Percentiles rank a stretch among this genome's conserved stretches.
Evolutionary conservation across 2,797 vertebrate species (phyloP).

Genomic region (Loriculus beryllinus): DNA sequence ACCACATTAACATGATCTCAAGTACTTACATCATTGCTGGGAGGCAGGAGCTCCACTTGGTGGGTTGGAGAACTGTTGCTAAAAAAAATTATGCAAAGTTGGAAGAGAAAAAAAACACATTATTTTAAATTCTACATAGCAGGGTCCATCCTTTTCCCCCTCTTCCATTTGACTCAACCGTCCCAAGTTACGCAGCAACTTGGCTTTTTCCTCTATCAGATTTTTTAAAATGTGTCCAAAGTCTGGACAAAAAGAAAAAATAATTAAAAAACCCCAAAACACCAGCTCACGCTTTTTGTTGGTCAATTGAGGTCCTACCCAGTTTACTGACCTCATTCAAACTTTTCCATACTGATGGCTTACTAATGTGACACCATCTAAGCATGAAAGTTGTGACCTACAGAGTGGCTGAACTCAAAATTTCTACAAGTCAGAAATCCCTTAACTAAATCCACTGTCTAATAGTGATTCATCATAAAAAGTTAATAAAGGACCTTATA

Average conservation of each 20-base stretch:
- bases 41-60: conserved; percentile 81
- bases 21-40: conserved; percentile 88
- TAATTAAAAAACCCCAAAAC: accelerated
- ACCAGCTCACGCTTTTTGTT: background rate
- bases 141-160: background rate
- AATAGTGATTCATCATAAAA: background rate
- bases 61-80: conserved; percentile 89
- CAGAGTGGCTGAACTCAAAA: background rate
- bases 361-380: background rate
- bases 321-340: background rate
- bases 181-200: background rate
- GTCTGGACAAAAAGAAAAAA: background rate
- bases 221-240: background rate
- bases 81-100: conserved; percentile 58
- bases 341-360: background rate
- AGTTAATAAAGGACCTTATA: background rate
- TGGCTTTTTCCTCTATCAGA: background rate
- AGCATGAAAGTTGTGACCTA: background rate
- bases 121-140: conserved; percentile 38
- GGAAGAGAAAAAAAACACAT: conserved; percentile 18
- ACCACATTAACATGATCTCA: conserved; percentile 63
- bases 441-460: background rate
- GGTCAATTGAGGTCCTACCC: background rate
- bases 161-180: background rate
- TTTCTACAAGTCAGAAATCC: background rate